These are phyloP conservation scores for Hyperoplus lanceolatus DNA, from an alignment of 2,797 vertebrate species.

Conservation along the genomic window DNA sequence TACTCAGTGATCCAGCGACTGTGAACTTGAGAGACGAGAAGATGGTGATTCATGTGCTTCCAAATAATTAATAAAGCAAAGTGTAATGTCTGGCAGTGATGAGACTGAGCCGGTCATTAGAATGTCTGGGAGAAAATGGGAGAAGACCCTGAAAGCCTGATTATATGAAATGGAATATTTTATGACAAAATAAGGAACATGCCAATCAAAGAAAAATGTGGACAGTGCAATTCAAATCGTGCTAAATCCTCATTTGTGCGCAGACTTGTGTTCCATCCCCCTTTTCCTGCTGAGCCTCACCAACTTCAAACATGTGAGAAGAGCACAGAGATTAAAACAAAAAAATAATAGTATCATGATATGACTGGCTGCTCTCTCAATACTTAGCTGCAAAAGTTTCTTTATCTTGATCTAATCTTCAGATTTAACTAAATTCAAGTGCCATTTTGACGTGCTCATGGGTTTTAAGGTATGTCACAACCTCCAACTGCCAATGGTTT, in stretches of 20 bases:
- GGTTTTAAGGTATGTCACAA: neutral
- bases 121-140: neutral
- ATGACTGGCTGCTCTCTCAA: neutral
- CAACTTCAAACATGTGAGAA: neutral
- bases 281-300: neutral
- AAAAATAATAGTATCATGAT: neutral
- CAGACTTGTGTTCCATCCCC: neutral
- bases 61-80: conserved; percentile 1
- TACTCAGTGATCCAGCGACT: conserved; percentile 37
- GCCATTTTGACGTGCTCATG: too few species aligned
- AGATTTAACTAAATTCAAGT: neutral
- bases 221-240: neutral
- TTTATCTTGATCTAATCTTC: neutral
- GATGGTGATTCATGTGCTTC: conserved; percentile 25
- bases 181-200: neutral
- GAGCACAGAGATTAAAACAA: neutral
- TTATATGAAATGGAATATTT: neutral
- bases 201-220: neutral
- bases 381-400: neutral
- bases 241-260: neutral
- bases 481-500: neutral
- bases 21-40: conserved; percentile 43
- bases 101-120: neutral
- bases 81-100: neutral
- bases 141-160: neutral